Conservation (phyloP, 2,797 vertebrate genomes). For the Eulemur coronatus region DNA sequence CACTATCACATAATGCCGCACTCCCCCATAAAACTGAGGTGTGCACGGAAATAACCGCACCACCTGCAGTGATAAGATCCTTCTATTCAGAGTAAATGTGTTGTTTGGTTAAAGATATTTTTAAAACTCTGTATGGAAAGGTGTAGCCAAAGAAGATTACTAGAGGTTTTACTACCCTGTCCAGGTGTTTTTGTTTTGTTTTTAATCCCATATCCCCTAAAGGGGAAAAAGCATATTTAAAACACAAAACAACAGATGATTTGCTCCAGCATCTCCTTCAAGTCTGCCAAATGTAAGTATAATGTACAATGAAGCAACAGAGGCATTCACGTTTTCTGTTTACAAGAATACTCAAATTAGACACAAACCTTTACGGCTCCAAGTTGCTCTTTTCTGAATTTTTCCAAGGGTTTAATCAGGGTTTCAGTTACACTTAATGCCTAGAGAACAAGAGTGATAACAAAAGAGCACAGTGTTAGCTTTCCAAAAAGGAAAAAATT, state of each 20-base stretch:
- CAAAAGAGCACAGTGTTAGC: constrained; percentile 70
- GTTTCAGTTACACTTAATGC: constrained; percentile 98
- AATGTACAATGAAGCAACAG: background rate
- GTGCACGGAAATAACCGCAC: fast-evolving
- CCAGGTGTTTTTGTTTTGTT: constrained; percentile 56
- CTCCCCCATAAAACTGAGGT: background rate
- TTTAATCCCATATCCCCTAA: background rate
- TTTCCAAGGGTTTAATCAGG: constrained; percentile 98
- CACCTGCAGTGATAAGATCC: background rate
- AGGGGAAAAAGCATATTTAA: constrained; percentile 2
- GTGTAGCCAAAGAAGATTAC: background rate
- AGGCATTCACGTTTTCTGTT: constrained; percentile 27
- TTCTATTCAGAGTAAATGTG: background rate
- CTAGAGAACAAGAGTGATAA: constrained; percentile 83
- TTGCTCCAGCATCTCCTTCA: background rate
- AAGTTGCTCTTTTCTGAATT: constrained; percentile 98
- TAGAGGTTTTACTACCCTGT: background rate
- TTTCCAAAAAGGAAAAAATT: constrained; percentile 44
- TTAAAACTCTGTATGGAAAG: background rate
- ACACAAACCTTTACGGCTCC: constrained; percentile 93
- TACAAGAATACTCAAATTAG: constrained; percentile 29
- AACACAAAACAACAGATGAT: constrained; percentile 60
- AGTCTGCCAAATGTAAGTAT: constrained; percentile 37
- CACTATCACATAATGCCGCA: fast-evolving
- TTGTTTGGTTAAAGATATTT: background rate